A percentile compares a stretch with the other conserved stretches of the same genome.
Conservation (phyloP, 1,140 invertebrate genomes). For the Philopotamus ludificatus region DNA sequence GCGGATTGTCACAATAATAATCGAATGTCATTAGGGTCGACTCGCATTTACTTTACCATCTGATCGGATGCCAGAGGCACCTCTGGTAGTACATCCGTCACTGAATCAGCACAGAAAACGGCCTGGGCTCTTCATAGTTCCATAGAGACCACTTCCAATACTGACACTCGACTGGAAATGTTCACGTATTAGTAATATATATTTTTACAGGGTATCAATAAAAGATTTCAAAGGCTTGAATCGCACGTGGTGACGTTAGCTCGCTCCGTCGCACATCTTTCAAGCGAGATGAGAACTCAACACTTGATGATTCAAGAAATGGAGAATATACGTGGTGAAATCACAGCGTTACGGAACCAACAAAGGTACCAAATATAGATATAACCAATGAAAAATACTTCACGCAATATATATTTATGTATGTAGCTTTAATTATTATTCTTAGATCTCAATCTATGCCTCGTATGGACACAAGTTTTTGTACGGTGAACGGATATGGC, state of each 20-base stretch:
- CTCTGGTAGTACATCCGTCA: too few relatives aligned
- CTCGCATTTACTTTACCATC: too few relatives aligned
- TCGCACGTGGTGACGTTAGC: slow-evolving; percentile 90
- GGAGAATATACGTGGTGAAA: slow-evolving; percentile 82
- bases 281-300: slow-evolving; percentile 88
- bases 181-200: too few relatives aligned
- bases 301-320: slow-evolving; percentile 89
- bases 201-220: slow-evolving; percentile 71
- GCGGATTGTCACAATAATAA: too few relatives aligned
- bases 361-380: slow-evolving; percentile 27
- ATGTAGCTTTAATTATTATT: slow-evolving; percentile 9
- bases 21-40: neutral
- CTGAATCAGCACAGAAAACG: too few relatives aligned
- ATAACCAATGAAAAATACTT: neutral
- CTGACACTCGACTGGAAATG: too few relatives aligned
- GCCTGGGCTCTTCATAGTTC: too few relatives aligned
- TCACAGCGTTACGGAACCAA: slow-evolving; percentile 70
- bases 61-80: too few relatives aligned
- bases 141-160: too few relatives aligned
- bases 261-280: slow-evolving; percentile 87
- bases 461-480: slow-evolving; percentile 41
- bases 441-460: slow-evolving; percentile 41
- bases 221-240: slow-evolving; percentile 85
- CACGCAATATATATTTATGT: neutral
- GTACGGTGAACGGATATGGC: slow-evolving; percentile 46